A percentile compares a stretch with the other conserved stretches of the same genome.
Conservation (phyloP, 2,888 invertebrate genomes). For the Synergus gifuensis region DNA sequence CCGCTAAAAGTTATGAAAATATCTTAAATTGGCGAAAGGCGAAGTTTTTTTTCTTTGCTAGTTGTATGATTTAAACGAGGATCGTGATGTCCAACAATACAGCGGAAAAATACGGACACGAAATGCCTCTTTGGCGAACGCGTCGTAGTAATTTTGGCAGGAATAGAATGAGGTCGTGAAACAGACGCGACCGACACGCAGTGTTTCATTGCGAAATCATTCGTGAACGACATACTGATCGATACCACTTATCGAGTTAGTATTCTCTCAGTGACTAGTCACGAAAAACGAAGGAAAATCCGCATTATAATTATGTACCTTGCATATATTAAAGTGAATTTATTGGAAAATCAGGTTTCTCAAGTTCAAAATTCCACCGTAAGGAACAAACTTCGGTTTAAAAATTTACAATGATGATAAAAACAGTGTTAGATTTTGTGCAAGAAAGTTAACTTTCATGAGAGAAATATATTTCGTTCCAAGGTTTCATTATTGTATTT, state of each 20-base stretch:
- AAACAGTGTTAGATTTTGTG: no score
- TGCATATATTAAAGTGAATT: neutral
- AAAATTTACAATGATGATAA: no score
- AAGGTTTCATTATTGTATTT: no score
- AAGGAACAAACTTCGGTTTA: neutral
- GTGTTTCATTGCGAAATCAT: constrained; percentile 53
- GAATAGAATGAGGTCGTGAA: constrained; percentile 70
- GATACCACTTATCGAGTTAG: constrained; percentile 45
- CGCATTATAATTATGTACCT: neutral
- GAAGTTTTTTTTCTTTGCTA: neutral
- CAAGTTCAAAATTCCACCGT: neutral
- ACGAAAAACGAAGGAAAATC: neutral
- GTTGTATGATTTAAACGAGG: neutral
- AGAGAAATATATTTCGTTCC: no score
- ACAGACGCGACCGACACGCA: constrained; percentile 66
- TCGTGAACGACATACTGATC: constrained; percentile 52
- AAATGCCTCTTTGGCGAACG: constrained; percentile 56
- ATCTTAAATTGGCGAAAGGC: neutral
- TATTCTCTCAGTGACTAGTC: constrained; percentile 41
- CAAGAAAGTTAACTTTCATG: no score
- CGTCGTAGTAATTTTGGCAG: constrained; percentile 64
- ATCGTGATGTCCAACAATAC: neutral
- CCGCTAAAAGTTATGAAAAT: neutral
- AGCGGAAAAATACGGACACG: constrained; percentile 46
- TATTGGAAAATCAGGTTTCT: neutral